Percentiles rank a stretch among this genome's conserved stretches.
Evolutionary conservation across 2,113 vertebrate species (phyloP).

Genomic region (Atrichornis clamosus): DNA sequence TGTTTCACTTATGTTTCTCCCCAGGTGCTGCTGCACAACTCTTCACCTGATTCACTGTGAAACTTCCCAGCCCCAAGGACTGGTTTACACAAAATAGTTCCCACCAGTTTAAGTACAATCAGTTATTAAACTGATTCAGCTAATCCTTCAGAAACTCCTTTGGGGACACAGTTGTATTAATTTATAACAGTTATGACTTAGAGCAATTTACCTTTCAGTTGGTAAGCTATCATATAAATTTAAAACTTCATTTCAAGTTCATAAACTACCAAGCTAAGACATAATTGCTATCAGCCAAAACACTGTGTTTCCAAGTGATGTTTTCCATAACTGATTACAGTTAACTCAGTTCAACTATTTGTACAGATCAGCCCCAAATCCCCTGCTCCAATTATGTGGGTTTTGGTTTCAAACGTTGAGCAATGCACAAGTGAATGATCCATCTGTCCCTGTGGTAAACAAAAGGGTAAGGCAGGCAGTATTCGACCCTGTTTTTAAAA

Average conservation of each 20-base stretch:
- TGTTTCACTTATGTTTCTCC: not conserved
- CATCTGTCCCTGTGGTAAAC: not conserved
- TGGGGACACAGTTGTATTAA: not conserved
- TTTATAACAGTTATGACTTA: not conserved
- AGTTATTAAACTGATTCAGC: not conserved
- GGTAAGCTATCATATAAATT: not conserved
- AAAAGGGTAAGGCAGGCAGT: not conserved
- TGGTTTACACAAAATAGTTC: not conserved
- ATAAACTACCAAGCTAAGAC: not conserved
- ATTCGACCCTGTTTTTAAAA: not conserved
- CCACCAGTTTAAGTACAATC: not conserved
- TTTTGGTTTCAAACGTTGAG: not conserved
- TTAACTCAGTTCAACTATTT: not conserved
- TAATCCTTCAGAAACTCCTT: not conserved
- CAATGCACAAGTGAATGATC: not conserved
- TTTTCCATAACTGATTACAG: not conserved
- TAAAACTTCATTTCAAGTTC: not conserved
- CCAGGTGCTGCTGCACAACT: not conserved
- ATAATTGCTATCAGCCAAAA: not conserved
- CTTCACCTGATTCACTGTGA: rapidly evolving
- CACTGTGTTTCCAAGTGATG: not conserved
- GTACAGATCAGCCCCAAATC: not conserved
- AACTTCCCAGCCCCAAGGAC: not conserved
- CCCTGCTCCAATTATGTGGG: not conserved
- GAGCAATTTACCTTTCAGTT: not conserved